These are phyloP conservation scores for Meda fulgida DNA, from an alignment of 2,797 vertebrate genomes.

Conservation along the genomic window DNA sequence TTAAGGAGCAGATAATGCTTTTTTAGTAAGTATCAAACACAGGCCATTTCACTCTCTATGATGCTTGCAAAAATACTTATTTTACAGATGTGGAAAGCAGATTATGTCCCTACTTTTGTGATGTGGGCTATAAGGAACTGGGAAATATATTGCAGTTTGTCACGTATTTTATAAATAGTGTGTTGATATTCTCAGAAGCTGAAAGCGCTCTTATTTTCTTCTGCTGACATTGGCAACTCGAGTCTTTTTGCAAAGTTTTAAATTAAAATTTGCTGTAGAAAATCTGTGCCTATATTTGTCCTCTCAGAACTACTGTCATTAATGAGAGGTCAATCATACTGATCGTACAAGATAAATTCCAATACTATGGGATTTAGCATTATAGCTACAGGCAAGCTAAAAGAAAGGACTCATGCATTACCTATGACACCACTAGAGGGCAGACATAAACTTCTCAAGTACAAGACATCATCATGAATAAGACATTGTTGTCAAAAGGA, in stretches of 20 bases:
- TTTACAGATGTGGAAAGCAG: too few relatives aligned
- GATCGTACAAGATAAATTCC: neutral
- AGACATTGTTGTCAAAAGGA: neutral
- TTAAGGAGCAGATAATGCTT: too few relatives aligned
- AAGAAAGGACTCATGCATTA: slow-evolving; percentile 15
- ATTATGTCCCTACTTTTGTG: too few relatives aligned
- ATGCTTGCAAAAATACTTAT: too few relatives aligned
- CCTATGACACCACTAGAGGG: slow-evolving; percentile 51
- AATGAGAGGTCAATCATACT: neutral
- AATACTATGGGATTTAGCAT: neutral
- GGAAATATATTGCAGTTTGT: too few relatives aligned
- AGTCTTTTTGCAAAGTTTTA: neutral
- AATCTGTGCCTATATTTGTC: neutral
- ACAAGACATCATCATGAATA: neutral
- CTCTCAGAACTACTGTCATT: neutral
- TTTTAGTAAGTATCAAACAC: too few relatives aligned
- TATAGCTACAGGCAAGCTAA: neutral
- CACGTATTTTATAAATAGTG: neutral
- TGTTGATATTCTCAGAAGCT: neutral
- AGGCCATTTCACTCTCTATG: too few relatives aligned
- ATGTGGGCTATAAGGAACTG: too few relatives aligned
- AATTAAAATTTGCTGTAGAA: neutral
- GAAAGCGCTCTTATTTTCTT: neutral
- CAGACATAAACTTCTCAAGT: slow-evolving; percentile 29
- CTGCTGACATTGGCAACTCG: neutral